Percentiles rank a stretch among this genome's conserved stretches.
Conservation (phyloP, 1,140 invertebrate genomes). For the Ylistrum balloti region DNA sequence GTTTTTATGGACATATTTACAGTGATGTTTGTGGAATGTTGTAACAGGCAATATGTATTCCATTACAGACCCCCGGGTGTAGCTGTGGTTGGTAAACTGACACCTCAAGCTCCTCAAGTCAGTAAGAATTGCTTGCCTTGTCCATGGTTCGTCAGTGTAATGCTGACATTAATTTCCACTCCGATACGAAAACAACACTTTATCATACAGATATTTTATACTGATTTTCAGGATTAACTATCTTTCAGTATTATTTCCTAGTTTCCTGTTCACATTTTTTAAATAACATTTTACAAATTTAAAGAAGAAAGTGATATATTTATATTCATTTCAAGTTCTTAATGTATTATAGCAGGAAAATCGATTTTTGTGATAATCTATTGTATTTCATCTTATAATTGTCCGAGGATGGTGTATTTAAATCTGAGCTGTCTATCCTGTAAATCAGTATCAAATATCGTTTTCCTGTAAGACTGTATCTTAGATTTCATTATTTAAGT, state of each 20-base stretch:
- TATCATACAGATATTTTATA: not conserved
- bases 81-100: constrained; percentile 60
- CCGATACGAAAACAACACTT: not conserved
- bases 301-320: not conserved
- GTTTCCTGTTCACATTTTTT: not conserved
- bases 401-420: too few relatives aligned
- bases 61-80: constrained; percentile 61
- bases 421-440: not conserved
- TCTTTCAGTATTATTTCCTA: not conserved
- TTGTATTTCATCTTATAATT: not conserved
- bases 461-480: too few relatives aligned
- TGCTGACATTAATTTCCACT: not conserved
- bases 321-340: not conserved
- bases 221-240: not conserved
- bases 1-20: too few relatives aligned
- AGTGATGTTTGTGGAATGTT: too few relatives aligned
- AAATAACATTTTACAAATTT: not conserved
- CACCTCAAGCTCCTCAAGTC: constrained; percentile 72
- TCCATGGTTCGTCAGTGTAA: not conserved
- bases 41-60: not conserved
- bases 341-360: not conserved
- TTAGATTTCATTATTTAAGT: too few relatives aligned
- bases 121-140: constrained; percentile 72
- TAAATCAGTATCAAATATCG: constrained; percentile 36
- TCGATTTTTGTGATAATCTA: not conserved